Conservation (phyloP, 1,140 invertebrate genomes). For the Heliconius hewitsoni region DNA sequence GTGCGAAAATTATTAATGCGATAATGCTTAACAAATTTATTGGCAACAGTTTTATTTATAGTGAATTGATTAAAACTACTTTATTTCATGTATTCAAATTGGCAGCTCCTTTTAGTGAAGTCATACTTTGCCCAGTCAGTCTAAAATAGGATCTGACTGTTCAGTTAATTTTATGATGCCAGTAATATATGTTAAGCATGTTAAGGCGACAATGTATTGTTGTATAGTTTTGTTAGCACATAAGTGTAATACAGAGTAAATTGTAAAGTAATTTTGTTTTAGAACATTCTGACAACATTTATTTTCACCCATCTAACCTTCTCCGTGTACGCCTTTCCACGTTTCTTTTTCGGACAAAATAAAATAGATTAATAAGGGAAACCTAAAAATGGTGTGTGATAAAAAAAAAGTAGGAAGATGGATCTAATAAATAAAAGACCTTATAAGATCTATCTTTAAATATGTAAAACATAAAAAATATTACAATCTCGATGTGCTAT, state of each 20-base stretch:
- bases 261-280: slow-evolving; percentile 62
- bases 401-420: neutral
- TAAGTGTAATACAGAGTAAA: slow-evolving; percentile 58
- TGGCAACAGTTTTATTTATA: neutral
- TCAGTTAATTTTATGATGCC: slow-evolving; percentile 2
- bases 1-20: slow-evolving; percentile 18
- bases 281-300: slow-evolving; percentile 74
- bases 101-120: slow-evolving; percentile 3
- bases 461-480: too few relatives aligned
- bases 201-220: slow-evolving; percentile 36
- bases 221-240: slow-evolving; percentile 69
- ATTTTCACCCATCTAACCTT: slow-evolving; percentile 74
- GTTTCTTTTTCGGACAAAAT: slow-evolving; percentile 77
- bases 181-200: slow-evolving; percentile 41
- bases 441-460: neutral
- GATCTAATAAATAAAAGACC: neutral
- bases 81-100: neutral
- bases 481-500: neutral
- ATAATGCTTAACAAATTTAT: slow-evolving; percentile 41
- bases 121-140: neutral
- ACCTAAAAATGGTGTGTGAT: slow-evolving; percentile 6
- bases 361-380: slow-evolving; percentile 56
- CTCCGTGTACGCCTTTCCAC: slow-evolving; percentile 75
- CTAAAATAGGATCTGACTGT: neutral
- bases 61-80: neutral